Evolutionary conservation across 2,113 vertebrate genomes (phyloP).

Genomic region (Corythaixoides concolor): DNA sequence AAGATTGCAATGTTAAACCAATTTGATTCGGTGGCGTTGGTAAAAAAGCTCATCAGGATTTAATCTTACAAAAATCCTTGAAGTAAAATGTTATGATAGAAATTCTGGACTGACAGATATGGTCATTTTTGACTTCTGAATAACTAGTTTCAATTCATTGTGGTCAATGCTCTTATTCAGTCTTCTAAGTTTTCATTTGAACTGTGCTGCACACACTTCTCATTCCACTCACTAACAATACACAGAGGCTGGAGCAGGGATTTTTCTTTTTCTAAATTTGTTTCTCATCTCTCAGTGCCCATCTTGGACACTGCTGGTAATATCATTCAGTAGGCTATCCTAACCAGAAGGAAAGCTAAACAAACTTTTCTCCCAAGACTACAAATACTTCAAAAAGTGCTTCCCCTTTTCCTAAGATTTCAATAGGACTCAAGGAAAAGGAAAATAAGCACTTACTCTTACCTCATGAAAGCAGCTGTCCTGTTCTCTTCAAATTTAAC

Average conservation of each 20-base stretch:
- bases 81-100: background rate
- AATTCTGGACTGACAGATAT: background rate
- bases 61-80: background rate
- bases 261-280: background rate
- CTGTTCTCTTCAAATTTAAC: background rate
- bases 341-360: background rate
- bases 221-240: background rate
- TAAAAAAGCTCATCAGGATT: background rate
- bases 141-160: background rate
- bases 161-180: background rate
- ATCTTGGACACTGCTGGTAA: background rate
- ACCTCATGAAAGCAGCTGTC: background rate
- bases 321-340: background rate
- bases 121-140: background rate
- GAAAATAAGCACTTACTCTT: background rate
- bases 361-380: background rate
- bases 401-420: background rate
- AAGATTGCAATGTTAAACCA: background rate
- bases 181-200: background rate
- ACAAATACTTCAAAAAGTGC: background rate
- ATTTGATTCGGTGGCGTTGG: background rate
- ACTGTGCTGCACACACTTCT: background rate
- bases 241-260: background rate
- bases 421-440: background rate
- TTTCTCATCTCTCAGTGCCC: background rate